Percentiles rank a stretch among this genome's conserved stretches.
These are phyloP conservation scores for Limanda limanda DNA, from an alignment of 2,113 vertebrate species.

Conservation along the genomic window DNA sequence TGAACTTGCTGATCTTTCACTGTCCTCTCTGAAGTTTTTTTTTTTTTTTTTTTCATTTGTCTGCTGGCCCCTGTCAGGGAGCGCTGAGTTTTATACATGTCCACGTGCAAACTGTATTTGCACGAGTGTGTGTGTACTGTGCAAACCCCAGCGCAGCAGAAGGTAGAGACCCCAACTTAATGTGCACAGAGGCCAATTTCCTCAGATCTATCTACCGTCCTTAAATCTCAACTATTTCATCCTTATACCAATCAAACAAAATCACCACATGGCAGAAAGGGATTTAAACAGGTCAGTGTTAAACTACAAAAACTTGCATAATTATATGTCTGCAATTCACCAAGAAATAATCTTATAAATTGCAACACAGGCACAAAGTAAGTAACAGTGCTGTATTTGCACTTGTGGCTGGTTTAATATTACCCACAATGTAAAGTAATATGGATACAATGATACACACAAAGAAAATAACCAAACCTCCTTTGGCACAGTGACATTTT, in stretches of 20 bases:
- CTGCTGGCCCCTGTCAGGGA: constrained; percentile 77
- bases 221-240: constrained; percentile 5
- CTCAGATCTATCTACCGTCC: not conserved
- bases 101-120: constrained; percentile 4
- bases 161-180: constrained; percentile 4
- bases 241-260: not conserved
- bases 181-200: not conserved
- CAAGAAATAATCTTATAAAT: no score
- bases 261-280: not conserved
- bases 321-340: no score
- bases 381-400: not conserved
- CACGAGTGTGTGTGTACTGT: not conserved
- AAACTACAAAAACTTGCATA: no score
- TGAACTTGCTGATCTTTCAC: constrained; percentile 80
- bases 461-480: not conserved
- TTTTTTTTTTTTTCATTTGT: constrained; percentile 75
- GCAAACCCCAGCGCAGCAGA: constrained; percentile 39
- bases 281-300: not conserved
- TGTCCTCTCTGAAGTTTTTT: constrained; percentile 73
- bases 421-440: not conserved
- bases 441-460: not conserved
- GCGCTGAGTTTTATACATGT: constrained; percentile 36
- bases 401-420: not conserved
- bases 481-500: not conserved
- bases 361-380: not conserved